phyloP scores from a whole-genome alignment of 2,113 vertebrate species.

The Naja naja region DNA sequence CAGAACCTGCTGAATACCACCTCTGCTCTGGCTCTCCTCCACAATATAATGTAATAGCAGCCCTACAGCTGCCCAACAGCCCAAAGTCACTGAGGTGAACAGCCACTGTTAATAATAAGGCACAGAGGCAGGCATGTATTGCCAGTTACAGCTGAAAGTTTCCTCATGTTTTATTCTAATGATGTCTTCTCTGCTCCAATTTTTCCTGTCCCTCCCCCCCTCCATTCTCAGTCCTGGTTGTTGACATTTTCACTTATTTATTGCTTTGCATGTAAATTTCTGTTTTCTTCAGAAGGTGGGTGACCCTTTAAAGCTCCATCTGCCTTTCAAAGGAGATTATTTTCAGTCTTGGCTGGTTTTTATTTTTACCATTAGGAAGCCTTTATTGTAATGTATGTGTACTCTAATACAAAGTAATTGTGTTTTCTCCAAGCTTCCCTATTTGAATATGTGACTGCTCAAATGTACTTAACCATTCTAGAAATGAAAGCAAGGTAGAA shows the following conservation, averaged over 20 bases:
- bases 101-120: background rate
- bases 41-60: background rate
- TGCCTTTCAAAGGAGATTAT: constrained; percentile 38
- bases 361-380: constrained; percentile 41
- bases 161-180: background rate
- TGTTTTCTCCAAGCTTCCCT: constrained; percentile 35
- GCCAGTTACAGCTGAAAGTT: background rate
- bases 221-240: constrained; percentile 7
- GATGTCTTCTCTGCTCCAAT: background rate
- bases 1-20: no score
- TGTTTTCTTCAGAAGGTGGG: constrained; percentile 46
- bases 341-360: constrained; percentile 55
- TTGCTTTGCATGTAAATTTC: constrained; percentile 53
- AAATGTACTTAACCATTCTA: constrained; percentile 33
- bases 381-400: constrained; percentile 28
- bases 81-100: background rate
- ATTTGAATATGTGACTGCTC: constrained; percentile 36
- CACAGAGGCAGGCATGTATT: no score
- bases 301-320: constrained; percentile 43
- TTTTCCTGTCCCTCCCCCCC: rapidly evolving
- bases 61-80: background rate
- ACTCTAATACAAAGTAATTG: constrained; percentile 23
- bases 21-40: background rate
- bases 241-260: constrained; percentile 44
- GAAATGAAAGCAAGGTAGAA: constrained; percentile 1